A percentile compares a stretch with the other conserved stretches of the same genome.
phyloP scores from a whole-genome alignment of 2,888 invertebrate species.

The Plebejus melissa region DNA sequence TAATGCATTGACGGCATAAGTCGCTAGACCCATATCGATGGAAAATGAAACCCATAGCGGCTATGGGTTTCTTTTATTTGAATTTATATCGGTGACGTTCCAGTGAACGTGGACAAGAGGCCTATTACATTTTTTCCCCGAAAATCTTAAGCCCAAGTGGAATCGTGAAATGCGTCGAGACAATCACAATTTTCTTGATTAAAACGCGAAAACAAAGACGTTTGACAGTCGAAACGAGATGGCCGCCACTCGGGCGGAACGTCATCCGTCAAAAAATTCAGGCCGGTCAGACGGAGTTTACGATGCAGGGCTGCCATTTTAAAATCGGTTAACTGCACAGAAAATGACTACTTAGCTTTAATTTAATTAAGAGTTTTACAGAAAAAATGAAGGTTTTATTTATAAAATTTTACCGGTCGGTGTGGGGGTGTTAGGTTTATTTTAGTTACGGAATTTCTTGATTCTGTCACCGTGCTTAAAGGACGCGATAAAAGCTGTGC shows the following conservation, averaged over 20 bases:
- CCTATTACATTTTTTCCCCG: not conserved
- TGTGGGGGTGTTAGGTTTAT: no score
- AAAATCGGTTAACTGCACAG: not conserved
- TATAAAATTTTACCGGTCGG: no score
- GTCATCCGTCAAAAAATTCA: slow-evolving; percentile 3
- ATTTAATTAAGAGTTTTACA: no score
- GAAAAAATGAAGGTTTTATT: no score
- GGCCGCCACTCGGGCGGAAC: slow-evolving; percentile 6
- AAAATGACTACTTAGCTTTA: no score
- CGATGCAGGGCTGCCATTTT: not conserved
- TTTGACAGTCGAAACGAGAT: slow-evolving; percentile 18
- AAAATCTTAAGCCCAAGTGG: slow-evolving; percentile 9
- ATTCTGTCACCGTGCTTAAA: no score
- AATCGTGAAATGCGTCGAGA: not conserved
- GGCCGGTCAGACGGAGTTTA: not conserved
- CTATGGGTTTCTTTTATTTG: not conserved
- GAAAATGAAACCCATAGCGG: no score
- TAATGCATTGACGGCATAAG: no score
- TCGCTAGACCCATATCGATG: no score
- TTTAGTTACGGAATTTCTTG: no score
- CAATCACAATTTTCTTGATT: slow-evolving; percentile 27
- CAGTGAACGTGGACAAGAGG: not conserved
- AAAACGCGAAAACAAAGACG: slow-evolving; percentile 24
- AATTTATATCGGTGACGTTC: not conserved
- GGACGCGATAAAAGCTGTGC: no score